A percentile compares a stretch with the other conserved stretches of the same genome.
These are phyloP conservation scores for Labia minor DNA, from an alignment of 2,888 invertebrate genomes.

Conservation along the genomic window DNA sequence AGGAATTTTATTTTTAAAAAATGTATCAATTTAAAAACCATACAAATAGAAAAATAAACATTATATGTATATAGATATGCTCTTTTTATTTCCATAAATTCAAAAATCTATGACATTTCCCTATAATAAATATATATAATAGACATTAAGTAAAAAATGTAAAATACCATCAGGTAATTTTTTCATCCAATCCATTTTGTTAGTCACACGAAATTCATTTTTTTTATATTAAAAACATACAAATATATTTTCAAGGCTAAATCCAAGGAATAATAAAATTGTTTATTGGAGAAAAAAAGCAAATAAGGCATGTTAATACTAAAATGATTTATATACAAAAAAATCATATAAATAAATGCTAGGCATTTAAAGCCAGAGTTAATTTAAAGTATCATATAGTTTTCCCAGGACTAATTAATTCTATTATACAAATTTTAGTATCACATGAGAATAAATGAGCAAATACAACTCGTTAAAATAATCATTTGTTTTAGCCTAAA, in stretches of 20 bases:
- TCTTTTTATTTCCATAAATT: constrained; percentile 9
- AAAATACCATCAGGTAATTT: background rate
- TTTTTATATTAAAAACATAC: constrained; percentile 2
- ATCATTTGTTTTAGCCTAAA: too few relatives aligned
- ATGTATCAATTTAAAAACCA: too few relatives aligned
- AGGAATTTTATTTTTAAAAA: too few relatives aligned
- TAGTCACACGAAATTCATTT: background rate
- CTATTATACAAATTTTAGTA: background rate
- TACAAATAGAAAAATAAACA: background rate
- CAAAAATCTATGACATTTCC: constrained; percentile 13
- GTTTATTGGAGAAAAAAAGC: background rate
- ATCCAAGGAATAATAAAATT: background rate
- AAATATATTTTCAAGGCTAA: background rate
- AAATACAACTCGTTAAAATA: background rate
- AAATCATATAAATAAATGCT: constrained; percentile 4
- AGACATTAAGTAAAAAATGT: constrained; percentile 13
- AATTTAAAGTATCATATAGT: background rate
- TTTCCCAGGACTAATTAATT: background rate
- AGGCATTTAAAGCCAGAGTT: background rate
- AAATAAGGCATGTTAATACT: background rate
- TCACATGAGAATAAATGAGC: constrained; percentile 13
- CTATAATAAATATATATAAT: constrained; percentile 8
- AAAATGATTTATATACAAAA: constrained; percentile 5
- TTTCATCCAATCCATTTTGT: constrained; percentile 1
- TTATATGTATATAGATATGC: background rate